Conservation (phyloP, 2,113 vertebrate species). For the Echinops telfairi region DNA sequence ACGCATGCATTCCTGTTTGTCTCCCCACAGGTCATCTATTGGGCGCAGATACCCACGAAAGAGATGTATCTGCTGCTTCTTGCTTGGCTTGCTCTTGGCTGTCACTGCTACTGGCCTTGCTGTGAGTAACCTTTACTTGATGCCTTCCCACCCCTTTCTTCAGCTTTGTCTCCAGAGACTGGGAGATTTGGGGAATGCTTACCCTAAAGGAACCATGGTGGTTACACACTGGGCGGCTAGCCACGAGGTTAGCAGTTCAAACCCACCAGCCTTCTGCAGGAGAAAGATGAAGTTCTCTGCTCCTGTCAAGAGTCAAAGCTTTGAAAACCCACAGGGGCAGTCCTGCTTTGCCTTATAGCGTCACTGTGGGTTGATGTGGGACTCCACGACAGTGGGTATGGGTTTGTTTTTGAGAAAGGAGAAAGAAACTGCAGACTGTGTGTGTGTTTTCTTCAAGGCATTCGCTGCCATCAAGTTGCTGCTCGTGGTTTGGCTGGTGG, state of each 20-base stretch:
- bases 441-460: no score
- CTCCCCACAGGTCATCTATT: slow-evolving; percentile 91
- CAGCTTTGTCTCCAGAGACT: neutral
- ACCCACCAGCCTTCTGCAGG: neutral
- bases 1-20: slow-evolving; percentile 21
- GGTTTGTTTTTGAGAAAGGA: no score
- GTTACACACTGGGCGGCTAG: no score
- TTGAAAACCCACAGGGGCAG: no score
- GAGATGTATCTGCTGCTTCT: slow-evolving; percentile 94
- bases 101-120: slow-evolving; percentile 92
- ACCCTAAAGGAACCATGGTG: no score
- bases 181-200: slow-evolving; percentile 25
- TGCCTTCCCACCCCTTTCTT: neutral
- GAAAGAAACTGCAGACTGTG: no score
- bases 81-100: slow-evolving; percentile 93
- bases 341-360: neutral
- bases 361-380: neutral
- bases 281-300: no score
- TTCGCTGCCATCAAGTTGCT: no score
- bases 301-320: no score
- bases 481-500: no score
- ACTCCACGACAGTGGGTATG: neutral
- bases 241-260: neutral
- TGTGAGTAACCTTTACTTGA: slow-evolving; percentile 87
- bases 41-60: slow-evolving; percentile 94